phyloP scores from a whole-genome alignment of 2,113 vertebrate species.

The Myodes glareolus region DNA sequence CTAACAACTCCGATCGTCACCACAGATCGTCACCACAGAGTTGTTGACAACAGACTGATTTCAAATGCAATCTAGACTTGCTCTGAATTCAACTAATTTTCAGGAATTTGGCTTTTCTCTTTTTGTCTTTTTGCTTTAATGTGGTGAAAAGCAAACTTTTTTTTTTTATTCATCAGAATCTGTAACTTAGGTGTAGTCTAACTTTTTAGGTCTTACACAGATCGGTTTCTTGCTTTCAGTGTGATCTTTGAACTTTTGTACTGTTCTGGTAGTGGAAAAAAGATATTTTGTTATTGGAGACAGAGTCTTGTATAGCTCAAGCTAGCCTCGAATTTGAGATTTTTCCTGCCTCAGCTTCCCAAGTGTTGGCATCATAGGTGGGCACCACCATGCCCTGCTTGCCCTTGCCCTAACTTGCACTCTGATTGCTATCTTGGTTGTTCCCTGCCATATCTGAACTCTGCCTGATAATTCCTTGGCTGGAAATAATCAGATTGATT shows the following conservation, averaged over 20 bases:
- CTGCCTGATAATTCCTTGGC: not conserved
- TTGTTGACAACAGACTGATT: constrained; percentile 28
- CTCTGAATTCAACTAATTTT: constrained; percentile 37
- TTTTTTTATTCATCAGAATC: constrained; percentile 24
- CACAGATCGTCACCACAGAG: not conserved
- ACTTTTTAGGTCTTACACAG: not conserved
- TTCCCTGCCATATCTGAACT: not conserved
- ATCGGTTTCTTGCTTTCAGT: not conserved
- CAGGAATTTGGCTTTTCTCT: not conserved
- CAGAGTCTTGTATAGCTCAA: not conserved
- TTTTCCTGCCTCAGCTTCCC: not conserved
- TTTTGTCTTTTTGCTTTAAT: not conserved
- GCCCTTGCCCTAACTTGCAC: not conserved
- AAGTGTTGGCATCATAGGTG: not conserved
- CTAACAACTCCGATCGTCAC: not conserved
- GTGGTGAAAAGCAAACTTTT: constrained; percentile 14
- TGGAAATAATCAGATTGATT: not conserved
- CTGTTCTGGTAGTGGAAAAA: not conserved
- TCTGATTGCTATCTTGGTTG: not conserved
- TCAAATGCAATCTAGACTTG: constrained; percentile 13
- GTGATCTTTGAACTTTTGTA: constrained; percentile 42
- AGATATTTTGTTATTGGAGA: constrained; percentile 12
- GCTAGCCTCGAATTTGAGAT: not conserved
- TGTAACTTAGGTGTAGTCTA: not conserved
- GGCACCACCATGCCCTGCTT: not conserved